Evolutionary conservation across 2,888 invertebrate genomes (phyloP).

Genomic region (Ormyrus nitidulus): DNA sequence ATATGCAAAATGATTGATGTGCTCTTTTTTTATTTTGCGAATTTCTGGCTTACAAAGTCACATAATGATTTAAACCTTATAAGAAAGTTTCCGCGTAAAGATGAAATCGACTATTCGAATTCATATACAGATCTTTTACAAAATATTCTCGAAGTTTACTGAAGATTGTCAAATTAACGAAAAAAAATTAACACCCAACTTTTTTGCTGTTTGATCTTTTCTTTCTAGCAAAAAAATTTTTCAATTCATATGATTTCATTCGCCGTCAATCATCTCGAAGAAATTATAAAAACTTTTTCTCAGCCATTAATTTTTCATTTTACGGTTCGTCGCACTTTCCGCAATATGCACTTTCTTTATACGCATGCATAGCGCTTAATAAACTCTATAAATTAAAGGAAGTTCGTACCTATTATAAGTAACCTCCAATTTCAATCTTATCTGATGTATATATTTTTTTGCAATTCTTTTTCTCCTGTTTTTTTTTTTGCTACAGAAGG

Average conservation of each 20-base stretch:
- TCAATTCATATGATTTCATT: neutral
- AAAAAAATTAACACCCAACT: too few species aligned
- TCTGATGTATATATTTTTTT: neutral
- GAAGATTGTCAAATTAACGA: too few species aligned
- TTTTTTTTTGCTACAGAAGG: neutral
- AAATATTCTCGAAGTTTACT: too few species aligned
- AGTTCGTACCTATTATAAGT: neutral
- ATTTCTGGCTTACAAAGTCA: too few species aligned
- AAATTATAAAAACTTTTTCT: neutral
- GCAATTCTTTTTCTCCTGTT: neutral
- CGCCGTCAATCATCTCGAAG: neutral
- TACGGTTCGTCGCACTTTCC: neutral
- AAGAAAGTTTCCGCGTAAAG: too few species aligned
- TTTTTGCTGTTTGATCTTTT: too few species aligned
- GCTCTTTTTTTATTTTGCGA: too few species aligned
- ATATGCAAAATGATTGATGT: too few species aligned
- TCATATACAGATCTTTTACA: too few species aligned
- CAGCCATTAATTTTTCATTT: slow-evolving; percentile 16
- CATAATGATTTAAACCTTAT: too few species aligned
- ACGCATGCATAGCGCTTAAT: neutral
- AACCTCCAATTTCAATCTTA: neutral
- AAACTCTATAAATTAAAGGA: slow-evolving; percentile 10
- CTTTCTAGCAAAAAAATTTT: too few species aligned
- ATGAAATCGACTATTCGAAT: too few species aligned
- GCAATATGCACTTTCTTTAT: neutral